Percentiles rank a stretch among this genome's conserved stretches.
Conservation (phyloP, 2,888 invertebrate genomes). For the Parasteatoda lunata region DNA sequence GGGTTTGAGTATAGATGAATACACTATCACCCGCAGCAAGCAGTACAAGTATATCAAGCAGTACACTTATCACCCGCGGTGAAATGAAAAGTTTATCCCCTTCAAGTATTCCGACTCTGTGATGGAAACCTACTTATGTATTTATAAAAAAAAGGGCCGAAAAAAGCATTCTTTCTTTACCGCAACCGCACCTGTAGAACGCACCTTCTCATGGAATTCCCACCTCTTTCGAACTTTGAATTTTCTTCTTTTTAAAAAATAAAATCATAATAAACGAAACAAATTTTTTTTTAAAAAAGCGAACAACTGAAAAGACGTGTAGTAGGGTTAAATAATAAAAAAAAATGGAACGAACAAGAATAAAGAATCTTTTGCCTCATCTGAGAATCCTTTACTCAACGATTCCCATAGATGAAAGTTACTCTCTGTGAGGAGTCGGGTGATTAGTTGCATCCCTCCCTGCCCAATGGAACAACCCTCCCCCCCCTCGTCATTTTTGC, state of each 20-base stretch:
- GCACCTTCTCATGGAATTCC: constrained; percentile 34
- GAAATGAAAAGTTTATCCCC: too few species aligned
- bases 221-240: constrained; percentile 19
- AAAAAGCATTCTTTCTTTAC: constrained; percentile 13
- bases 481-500: constrained; percentile 14
- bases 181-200: constrained; percentile 41
- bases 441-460: constrained; percentile 44
- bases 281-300: constrained; percentile 16
- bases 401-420: constrained; percentile 50
- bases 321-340: constrained; percentile 13
- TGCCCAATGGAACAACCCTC: neutral
- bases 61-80: too few species aligned
- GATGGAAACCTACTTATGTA: too few species aligned
- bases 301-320: constrained; percentile 13
- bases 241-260: neutral
- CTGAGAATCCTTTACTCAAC: constrained; percentile 56
- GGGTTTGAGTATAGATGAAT: too few species aligned
- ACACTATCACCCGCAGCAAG: too few species aligned
- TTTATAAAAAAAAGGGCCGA: neutral
- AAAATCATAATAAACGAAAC: constrained; percentile 1
- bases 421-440: constrained; percentile 25
- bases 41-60: too few species aligned
- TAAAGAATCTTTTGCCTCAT: constrained; percentile 46
- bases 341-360: constrained; percentile 11
- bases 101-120: too few species aligned